A percentile compares a stretch with the other conserved stretches of the same genome.
phyloP scores from a whole-genome alignment of 2,888 invertebrate species.

The Tipula lateralis region DNA sequence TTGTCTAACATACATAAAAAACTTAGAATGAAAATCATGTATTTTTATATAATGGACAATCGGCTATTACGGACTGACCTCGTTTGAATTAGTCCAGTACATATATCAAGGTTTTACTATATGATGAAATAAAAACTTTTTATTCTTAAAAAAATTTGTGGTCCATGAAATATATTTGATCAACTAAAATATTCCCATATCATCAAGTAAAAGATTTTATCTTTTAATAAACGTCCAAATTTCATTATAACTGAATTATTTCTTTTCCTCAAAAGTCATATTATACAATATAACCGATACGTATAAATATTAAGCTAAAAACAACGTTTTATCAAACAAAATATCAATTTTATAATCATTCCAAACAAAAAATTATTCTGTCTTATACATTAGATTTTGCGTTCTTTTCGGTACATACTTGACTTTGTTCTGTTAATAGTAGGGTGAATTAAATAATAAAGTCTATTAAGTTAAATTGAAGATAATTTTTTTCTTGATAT shows the following conservation, averaged over 20 bases:
- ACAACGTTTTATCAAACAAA: background rate
- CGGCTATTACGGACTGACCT: too few relatives aligned
- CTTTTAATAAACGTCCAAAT: background rate
- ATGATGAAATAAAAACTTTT: too few relatives aligned
- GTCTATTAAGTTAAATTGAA: background rate
- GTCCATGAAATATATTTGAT: background rate
- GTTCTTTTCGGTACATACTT: background rate
- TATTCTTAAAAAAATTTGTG: too few relatives aligned
- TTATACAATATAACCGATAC: too few relatives aligned
- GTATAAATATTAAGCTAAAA: too few relatives aligned
- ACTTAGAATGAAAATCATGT: too few relatives aligned
- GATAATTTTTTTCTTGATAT: background rate
- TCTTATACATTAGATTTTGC: background rate
- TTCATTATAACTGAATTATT: background rate
- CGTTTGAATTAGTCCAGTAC: too few relatives aligned
- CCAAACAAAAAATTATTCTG: background rate
- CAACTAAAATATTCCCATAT: background rate
- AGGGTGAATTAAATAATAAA: slow-evolving; percentile 11
- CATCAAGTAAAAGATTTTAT: background rate
- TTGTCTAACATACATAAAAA: too few relatives aligned
- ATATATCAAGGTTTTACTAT: too few relatives aligned
- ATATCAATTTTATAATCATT: background rate
- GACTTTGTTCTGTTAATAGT: background rate
- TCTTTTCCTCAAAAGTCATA: background rate
- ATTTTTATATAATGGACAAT: too few relatives aligned